These are phyloP conservation scores for Theonella swinhoei DNA, from an alignment of 37 sponge, comb jelly and placozoan genomes.

Conservation along the genomic window DNA sequence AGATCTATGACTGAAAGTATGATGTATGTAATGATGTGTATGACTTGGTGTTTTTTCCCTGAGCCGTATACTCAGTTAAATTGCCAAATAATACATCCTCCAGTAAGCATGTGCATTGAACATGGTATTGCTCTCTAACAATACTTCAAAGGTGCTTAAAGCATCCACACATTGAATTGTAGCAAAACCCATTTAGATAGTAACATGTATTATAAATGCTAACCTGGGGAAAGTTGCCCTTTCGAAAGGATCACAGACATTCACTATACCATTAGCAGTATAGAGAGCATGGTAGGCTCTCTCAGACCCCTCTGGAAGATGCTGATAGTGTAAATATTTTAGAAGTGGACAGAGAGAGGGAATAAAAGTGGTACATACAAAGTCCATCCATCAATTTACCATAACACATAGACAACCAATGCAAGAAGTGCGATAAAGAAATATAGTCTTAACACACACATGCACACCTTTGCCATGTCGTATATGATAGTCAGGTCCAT, in stretches of 20 bases:
- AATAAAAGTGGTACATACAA: not conserved
- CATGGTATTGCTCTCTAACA: no score
- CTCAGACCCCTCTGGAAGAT: conserved; percentile 28
- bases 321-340: conserved; percentile 19
- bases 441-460: not conserved
- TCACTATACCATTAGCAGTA: conserved; percentile 75
- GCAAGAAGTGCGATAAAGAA: not conserved
- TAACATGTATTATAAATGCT: no score
- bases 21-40: no score
- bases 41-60: not conserved
- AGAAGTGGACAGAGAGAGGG: not conserved
- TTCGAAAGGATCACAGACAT: conserved; percentile 33
- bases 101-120: no score
- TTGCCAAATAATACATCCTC: no score
- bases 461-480: conserved; percentile 46
- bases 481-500: conserved; percentile 66
- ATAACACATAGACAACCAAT: not conserved
- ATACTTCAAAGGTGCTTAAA: not conserved
- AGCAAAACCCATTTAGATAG: no score
- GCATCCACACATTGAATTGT: no score
- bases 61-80: no score
- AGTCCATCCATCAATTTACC: no score
- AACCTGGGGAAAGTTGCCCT: conserved; percentile 22
- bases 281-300: conserved; percentile 72
- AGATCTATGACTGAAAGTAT: no score